These are phyloP conservation scores for Parapristionchus giblindavisi DNA, from an alignment of 2,888 invertebrate genomes.

Conservation along the genomic window DNA sequence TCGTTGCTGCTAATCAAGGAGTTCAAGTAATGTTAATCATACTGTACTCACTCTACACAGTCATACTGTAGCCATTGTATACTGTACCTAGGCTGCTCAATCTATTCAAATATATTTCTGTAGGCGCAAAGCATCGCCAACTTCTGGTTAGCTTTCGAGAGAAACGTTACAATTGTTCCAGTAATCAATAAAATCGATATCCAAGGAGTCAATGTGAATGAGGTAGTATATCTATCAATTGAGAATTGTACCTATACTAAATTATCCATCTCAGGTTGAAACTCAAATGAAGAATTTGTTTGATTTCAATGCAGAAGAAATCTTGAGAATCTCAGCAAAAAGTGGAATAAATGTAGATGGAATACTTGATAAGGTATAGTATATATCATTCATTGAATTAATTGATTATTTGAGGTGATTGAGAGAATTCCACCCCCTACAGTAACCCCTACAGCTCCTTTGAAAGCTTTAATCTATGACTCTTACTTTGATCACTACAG, in stretches of 20 bases:
- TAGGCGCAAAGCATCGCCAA: constrained; percentile 98
- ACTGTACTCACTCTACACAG: neutral
- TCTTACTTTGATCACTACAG: constrained; percentile 88
- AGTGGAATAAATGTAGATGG: constrained; percentile 84
- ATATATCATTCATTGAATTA: constrained; percentile 64
- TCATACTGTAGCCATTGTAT: neutral
- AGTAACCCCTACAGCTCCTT: constrained; percentile 72
- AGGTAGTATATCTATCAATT: constrained; percentile 37
- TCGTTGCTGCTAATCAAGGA: constrained; percentile 89
- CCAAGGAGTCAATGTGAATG: constrained; percentile 85
- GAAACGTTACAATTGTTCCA: constrained; percentile 85
- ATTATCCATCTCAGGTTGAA: constrained; percentile 74
- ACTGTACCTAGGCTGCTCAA: neutral
- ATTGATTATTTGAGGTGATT: constrained; percentile 56
- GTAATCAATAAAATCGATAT: constrained; percentile 96
- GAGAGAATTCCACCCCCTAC: constrained; percentile 67
- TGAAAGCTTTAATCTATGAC: constrained; percentile 87
- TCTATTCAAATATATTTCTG: constrained; percentile 74
- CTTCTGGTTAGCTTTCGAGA: constrained; percentile 86
- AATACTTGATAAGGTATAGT: constrained; percentile 79
- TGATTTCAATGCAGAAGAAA: constrained; percentile 79
- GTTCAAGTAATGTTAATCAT: constrained; percentile 69
- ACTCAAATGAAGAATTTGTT: constrained; percentile 84
- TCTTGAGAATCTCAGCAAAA: constrained; percentile 90
- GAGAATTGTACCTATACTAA: neutral